phyloP scores from a whole-genome alignment of 1,140 invertebrate genomes.

The Zaprionus taronus region DNA sequence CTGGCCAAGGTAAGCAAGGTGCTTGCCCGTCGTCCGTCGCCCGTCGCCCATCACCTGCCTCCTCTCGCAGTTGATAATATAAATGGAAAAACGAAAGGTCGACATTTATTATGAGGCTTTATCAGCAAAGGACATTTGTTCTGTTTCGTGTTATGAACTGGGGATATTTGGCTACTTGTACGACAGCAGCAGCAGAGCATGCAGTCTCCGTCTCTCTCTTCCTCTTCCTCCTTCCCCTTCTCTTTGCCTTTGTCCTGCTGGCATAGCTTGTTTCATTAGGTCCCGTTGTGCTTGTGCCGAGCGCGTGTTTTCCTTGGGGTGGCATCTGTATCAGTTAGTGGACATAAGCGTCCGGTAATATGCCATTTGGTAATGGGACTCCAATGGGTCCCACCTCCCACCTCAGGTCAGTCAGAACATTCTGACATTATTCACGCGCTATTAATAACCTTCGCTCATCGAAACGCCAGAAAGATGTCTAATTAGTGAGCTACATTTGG shows the following conservation, averaged over 20 bases:
- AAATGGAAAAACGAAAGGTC: conserved; percentile 84
- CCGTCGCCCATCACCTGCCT: background rate
- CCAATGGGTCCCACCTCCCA: conserved; percentile 1
- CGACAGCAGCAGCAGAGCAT: conserved; percentile 18
- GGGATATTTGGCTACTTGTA: conserved; percentile 73
- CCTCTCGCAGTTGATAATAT: conserved; percentile 73
- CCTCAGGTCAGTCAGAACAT: background rate
- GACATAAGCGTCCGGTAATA: conserved; percentile 76
- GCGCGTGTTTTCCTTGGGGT: conserved; percentile 72
- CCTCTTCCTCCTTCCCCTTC: conserved; percentile 32
- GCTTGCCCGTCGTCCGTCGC: background rate
- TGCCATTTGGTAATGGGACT: conserved; percentile 51
- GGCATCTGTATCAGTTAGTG: conserved; percentile 77
- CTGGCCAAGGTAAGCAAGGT: conserved; percentile 26
- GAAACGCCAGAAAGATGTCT: background rate
- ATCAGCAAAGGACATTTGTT: conserved; percentile 84
- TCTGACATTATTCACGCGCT: background rate
- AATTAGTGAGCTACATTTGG: background rate
- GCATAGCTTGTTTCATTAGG: conserved; percentile 68
- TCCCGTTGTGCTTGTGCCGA: conserved; percentile 37
- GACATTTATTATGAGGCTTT: conserved; percentile 84
- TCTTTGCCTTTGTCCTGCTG: background rate
- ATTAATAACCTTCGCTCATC: background rate
- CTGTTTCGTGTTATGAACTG: conserved; percentile 77
- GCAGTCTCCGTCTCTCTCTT: conserved; percentile 5